phyloP scores from a whole-genome alignment of 1,140 invertebrate genomes.

The Mactra quadrangularis region DNA sequence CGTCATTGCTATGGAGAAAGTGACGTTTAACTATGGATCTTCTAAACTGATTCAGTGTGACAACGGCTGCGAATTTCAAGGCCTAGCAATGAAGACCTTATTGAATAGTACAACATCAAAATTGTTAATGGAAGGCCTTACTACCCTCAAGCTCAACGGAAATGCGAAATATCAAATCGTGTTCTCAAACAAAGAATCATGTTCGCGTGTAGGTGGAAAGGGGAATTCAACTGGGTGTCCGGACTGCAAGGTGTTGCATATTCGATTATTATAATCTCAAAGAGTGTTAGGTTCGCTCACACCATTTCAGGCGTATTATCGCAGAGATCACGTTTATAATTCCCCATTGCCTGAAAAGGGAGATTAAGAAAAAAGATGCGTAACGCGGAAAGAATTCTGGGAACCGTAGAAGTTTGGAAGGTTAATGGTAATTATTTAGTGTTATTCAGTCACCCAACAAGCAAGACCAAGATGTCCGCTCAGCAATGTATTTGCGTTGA shows the following conservation, averaged over 20 bases:
- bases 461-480: neutral
- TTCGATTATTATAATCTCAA: constrained; percentile 1
- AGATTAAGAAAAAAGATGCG: constrained; percentile 2
- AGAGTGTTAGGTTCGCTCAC: neutral
- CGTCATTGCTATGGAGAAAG: constrained; percentile 1
- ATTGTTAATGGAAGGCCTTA: constrained; percentile 17
- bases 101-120: constrained; percentile 4
- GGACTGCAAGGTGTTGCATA: neutral
- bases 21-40: constrained; percentile 2
- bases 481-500: neutral
- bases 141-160: constrained; percentile 50
- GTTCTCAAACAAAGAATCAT: constrained; percentile 15
- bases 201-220: neutral
- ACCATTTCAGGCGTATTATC: constrained; percentile 16
- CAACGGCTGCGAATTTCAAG: constrained; percentile 31
- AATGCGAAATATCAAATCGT: constrained; percentile 41
- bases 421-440: neutral
- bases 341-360: neutral
- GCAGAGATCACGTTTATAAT: neutral
- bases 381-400: neutral
- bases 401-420: no score
- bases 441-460: neutral
- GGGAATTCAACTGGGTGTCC: constrained; percentile 36
- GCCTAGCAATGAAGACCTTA: constrained; percentile 1
- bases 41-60: constrained; percentile 47